These are phyloP conservation scores for Zenarchopterus dispar DNA, from an alignment of 2,797 vertebrate species.

Conservation along the genomic window DNA sequence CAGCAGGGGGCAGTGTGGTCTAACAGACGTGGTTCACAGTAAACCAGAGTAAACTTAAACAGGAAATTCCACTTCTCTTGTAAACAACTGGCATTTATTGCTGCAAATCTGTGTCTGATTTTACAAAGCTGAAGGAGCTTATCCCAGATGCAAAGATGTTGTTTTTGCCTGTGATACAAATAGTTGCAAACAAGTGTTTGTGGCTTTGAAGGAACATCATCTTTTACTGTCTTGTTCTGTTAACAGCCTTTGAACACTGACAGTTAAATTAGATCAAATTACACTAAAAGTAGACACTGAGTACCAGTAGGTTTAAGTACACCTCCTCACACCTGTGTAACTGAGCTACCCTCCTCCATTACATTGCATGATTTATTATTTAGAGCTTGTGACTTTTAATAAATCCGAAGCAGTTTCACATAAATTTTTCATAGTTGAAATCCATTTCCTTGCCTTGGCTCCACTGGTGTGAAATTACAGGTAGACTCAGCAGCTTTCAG, in stretches of 20 bases:
- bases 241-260: too few species aligned
- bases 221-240: too few species aligned
- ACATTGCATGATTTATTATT: constrained; percentile 61
- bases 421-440: constrained; percentile 61
- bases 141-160: too few species aligned
- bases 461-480: constrained; percentile 32
- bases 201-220: too few species aligned
- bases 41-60: too few species aligned
- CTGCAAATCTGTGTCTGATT: too few species aligned
- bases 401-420: constrained; percentile 35
- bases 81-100: too few species aligned
- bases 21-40: neutral
- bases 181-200: too few species aligned
- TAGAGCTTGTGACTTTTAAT: constrained; percentile 54
- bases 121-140: too few species aligned
- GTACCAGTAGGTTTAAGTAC: neutral
- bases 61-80: too few species aligned
- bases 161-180: too few species aligned
- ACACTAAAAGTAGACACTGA: neutral
- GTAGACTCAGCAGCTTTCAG: constrained; percentile 17
- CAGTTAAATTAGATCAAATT: constrained; percentile 5
- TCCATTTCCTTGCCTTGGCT: neutral
- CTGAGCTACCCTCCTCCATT: constrained; percentile 18
- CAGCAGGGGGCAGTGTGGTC: constrained; percentile 55
- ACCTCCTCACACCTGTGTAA: constrained; percentile 4